Percentiles rank a stretch among this genome's conserved stretches.
Conservation (phyloP, 2,113 vertebrate species). For the Parus major region DNA sequence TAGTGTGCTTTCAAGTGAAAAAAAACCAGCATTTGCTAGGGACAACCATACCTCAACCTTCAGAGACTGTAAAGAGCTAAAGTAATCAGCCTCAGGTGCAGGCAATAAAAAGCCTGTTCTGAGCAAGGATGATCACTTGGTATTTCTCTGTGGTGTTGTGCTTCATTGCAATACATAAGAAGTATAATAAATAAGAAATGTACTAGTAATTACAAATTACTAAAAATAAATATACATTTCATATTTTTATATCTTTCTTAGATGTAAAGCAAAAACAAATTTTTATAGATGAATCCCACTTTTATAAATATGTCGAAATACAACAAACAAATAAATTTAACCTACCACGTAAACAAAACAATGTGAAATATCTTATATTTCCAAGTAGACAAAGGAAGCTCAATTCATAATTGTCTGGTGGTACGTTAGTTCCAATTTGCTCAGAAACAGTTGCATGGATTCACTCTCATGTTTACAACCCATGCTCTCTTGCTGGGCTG, state of each 20-base stretch:
- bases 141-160: not conserved
- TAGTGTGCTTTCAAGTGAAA: not conserved
- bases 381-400: not conserved
- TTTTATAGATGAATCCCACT: not conserved
- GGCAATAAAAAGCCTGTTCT: not conserved
- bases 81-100: not conserved
- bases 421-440: not conserved
- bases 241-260: not conserved
- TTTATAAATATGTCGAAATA: not conserved
- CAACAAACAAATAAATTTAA: not conserved
- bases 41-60: not conserved
- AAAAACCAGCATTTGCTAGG: not conserved
- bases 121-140: not conserved
- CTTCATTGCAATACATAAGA: not conserved
- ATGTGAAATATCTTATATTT: not conserved
- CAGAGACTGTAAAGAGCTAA: not conserved
- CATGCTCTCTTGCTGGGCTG: not conserved
- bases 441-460: not conserved
- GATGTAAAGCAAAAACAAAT: not conserved
- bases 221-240: not conserved
- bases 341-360: not conserved
- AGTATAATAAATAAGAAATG: not conserved
- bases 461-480: not conserved
- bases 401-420: not conserved
- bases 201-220: not conserved